Evolutionary conservation across 2,888 invertebrate genomes (phyloP).

Genomic region (Zaprionus obscuricornis): DNA sequence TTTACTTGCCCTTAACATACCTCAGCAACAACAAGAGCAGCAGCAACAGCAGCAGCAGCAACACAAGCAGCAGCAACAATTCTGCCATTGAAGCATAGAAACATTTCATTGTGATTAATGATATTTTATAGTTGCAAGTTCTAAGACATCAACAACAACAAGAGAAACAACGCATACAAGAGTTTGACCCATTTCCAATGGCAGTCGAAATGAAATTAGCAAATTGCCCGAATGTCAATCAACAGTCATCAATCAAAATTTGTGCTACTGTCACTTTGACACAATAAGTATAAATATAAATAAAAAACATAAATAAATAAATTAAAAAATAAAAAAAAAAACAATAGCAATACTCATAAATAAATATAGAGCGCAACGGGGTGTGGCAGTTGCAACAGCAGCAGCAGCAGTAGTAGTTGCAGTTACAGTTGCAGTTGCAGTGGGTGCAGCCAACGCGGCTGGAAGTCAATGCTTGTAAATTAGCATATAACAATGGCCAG

Average conservation of each 20-base stretch:
- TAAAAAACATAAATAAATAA: constrained; percentile 9
- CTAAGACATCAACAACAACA: no score
- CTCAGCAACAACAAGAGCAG: no score
- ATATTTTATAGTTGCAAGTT: constrained; percentile 34
- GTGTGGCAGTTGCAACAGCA: constrained; percentile 26
- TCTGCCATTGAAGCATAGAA: constrained; percentile 31
- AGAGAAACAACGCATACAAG: no score
- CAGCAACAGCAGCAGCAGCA: no score
- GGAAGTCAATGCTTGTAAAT: constrained; percentile 69
- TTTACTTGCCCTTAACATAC: constrained; percentile 40
- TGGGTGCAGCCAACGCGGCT: constrained; percentile 56
- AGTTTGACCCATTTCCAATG: constrained; percentile 20
- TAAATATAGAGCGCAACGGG: constrained; percentile 38
- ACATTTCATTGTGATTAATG: constrained; percentile 70
- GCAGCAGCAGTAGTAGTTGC: neutral
- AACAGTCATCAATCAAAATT: constrained; percentile 75
- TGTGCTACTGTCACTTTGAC: constrained; percentile 69
- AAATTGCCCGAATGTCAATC: constrained; percentile 78
- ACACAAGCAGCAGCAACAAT: no score
- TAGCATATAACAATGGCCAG: constrained; percentile 66
- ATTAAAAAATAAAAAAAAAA: constrained; percentile 4
- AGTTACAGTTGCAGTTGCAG: constrained; percentile 7
- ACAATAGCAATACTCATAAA: constrained; percentile 8
- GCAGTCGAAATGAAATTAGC: constrained; percentile 67
- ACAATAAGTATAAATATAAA: constrained; percentile 49